Conservation (phyloP, 2,113 vertebrate genomes). For the Crocuta crocuta region DNA sequence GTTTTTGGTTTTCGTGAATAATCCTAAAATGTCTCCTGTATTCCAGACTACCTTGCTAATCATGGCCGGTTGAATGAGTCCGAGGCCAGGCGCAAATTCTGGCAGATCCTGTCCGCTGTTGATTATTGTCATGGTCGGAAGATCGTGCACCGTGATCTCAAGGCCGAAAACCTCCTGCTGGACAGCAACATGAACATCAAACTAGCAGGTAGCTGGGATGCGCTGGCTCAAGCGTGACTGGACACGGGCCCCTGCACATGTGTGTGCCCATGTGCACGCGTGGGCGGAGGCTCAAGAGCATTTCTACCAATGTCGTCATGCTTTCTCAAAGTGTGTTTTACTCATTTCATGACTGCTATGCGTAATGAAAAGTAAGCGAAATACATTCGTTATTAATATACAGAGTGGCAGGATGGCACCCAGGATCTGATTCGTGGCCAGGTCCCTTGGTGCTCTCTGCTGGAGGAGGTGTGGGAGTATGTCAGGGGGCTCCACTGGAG, state of each 20-base stretch:
- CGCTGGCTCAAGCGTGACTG: background rate
- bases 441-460: background rate
- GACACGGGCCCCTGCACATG: fast-evolving
- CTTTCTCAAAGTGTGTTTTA: background rate
- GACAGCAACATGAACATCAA: constrained; percentile 99
- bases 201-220: constrained; percentile 93
- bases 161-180: constrained; percentile 97
- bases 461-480: background rate
- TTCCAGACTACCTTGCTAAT: constrained; percentile 96
- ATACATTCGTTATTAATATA: background rate
- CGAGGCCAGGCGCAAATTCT: constrained; percentile 97
- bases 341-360: background rate
- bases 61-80: constrained; percentile 95
- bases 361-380: background rate
- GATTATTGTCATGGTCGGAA: constrained; percentile 97
- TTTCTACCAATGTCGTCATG: background rate
- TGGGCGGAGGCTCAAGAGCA: background rate
- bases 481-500: background rate
- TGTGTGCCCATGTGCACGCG: background rate
- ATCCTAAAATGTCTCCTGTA: constrained; percentile 54
- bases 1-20: constrained; percentile 22
- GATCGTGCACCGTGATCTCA: constrained; percentile 97
- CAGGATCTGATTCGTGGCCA: background rate
- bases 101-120: constrained; percentile 98
- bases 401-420: background rate